Conservation (phyloP, 2,113 vertebrate genomes). For the Galbula dea region DNA sequence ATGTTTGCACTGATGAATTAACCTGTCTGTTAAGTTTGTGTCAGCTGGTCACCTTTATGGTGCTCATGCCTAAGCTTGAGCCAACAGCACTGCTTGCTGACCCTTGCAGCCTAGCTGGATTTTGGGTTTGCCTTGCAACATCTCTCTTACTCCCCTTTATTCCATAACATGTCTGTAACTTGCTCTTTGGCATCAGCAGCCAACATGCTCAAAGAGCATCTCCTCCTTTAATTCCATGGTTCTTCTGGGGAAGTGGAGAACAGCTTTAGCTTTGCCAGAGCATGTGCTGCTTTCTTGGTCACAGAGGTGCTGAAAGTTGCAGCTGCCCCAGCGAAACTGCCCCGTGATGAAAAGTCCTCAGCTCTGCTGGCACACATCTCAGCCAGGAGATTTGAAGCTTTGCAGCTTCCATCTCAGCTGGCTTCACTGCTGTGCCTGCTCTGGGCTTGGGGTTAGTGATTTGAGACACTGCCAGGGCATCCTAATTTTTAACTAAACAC, state of each 20-base stretch:
- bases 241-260: not conserved
- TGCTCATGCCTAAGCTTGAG: not conserved
- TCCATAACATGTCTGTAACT: rapidly evolving
- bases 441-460: not conserved
- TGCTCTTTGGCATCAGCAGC: not conserved
- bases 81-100: not conserved
- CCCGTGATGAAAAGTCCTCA: not conserved
- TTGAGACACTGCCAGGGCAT: not conserved
- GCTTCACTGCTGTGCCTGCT: not conserved
- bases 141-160: not conserved
- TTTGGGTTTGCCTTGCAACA: not conserved
- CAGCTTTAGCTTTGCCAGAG: not conserved
- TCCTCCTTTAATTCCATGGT: not conserved
- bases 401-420: not conserved
- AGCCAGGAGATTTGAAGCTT: not conserved
- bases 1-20: rapidly evolving
- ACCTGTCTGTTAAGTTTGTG: not conserved
- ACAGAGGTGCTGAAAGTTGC: conserved; percentile 27
- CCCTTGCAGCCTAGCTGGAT: not conserved
- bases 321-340: not conserved
- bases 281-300: not conserved
- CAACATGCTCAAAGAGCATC: not conserved
- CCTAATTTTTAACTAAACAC: not conserved
- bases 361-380: not conserved
- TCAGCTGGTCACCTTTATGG: not conserved